Conservation (phyloP, 64 coral and sea anemone species). For the Montipora foliosa region DNA sequence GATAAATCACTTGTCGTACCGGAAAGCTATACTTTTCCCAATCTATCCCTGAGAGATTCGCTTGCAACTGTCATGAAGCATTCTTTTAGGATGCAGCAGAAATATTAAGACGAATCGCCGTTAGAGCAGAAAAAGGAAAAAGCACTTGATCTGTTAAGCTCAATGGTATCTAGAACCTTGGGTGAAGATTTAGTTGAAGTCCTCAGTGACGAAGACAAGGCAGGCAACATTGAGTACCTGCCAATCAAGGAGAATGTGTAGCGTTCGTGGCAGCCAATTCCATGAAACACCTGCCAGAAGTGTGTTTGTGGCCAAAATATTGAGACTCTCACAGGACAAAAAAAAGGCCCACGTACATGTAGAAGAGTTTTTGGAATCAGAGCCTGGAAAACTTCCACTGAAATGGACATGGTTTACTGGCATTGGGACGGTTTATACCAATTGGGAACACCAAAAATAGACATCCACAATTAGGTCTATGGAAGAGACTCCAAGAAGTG, state of each 20-base stretch:
- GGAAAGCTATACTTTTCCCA: neutral
- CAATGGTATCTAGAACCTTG: neutral
- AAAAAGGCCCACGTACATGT: neutral
- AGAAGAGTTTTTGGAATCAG: neutral
- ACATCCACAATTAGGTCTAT: neutral
- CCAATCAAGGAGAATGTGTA: neutral
- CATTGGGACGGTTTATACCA: constrained; percentile 7
- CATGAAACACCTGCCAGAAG: neutral
- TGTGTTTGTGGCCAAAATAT: constrained; percentile 2
- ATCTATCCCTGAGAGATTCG: neutral
- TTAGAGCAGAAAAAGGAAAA: neutral
- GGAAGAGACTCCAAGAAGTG: no score
- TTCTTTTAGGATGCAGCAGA: neutral
- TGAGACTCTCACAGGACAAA: neutral
- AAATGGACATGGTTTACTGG: neutral
- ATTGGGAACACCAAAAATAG: neutral
- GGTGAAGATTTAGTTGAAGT: neutral
- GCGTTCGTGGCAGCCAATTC: constrained; percentile 19
- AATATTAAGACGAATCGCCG: constrained; percentile 9
- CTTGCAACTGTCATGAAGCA: constrained; percentile 20
- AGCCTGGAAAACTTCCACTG: neutral
- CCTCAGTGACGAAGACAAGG: neutral
- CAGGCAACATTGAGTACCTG: neutral
- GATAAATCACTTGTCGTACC: constrained; percentile 1
- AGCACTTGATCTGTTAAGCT: neutral